Evolutionary conservation across 2,797 vertebrate species (phyloP).

Genomic region (Semaprochilodus insignis): DNA sequence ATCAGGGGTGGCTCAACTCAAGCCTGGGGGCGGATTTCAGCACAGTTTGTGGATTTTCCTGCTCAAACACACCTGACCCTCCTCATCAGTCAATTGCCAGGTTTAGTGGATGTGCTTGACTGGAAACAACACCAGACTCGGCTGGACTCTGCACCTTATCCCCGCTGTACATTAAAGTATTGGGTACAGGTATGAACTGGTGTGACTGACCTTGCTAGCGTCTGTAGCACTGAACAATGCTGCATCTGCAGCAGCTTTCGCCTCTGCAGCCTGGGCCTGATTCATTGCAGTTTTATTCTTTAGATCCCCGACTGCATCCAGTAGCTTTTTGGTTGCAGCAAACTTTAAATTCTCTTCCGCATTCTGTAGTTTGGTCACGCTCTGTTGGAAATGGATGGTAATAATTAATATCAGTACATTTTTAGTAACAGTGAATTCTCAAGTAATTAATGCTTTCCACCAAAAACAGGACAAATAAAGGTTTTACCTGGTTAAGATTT

Average conservation of each 20-base stretch:
- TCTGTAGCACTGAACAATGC: slow-evolving; percentile 63
- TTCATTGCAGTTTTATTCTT: slow-evolving; percentile 77
- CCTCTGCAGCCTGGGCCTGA: slow-evolving; percentile 66
- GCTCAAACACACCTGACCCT: no score
- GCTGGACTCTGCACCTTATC: no score
- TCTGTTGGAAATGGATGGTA: slow-evolving; percentile 66
- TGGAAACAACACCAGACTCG: no score
- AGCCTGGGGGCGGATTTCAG: no score
- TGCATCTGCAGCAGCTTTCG: slow-evolving; percentile 67
- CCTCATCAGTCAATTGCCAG: no score
- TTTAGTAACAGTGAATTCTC: not conserved
- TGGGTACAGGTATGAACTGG: not conserved
- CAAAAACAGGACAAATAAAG: not conserved
- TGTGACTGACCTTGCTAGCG: slow-evolving; percentile 65
- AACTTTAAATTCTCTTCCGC: slow-evolving; percentile 66
- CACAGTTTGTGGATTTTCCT: no score
- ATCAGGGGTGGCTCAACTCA: not conserved
- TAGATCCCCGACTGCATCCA: slow-evolving; percentile 69
- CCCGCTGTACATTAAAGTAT: not conserved
- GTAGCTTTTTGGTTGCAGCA: slow-evolving; percentile 55
- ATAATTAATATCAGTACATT: not conserved
- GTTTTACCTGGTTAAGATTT: slow-evolving; percentile 74
- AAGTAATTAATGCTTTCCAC: not conserved
- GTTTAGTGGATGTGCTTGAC: no score
- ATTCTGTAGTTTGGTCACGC: slow-evolving; percentile 68